These are phyloP conservation scores for Drosophila tani DNA, from an alignment of 1,140 invertebrate genomes.

Conservation along the genomic window DNA sequence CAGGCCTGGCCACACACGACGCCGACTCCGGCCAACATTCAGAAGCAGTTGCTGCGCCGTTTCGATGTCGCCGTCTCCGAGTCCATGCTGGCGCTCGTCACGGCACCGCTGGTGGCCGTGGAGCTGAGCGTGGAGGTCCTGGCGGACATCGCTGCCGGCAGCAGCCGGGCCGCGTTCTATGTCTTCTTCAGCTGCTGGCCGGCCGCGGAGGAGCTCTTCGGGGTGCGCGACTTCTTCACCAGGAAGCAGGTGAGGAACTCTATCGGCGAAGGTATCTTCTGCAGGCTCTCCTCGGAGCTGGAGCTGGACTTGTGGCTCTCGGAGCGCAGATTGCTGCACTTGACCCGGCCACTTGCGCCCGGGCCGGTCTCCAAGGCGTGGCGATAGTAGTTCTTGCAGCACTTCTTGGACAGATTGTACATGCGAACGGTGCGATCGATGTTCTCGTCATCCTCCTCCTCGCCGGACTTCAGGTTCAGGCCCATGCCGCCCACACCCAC, in stretches of 20 bases:
- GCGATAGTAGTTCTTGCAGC: slow-evolving; percentile 81
- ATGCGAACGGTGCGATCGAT: slow-evolving; percentile 80
- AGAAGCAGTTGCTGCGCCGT: slow-evolving; percentile 77
- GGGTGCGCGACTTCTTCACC: slow-evolving; percentile 73
- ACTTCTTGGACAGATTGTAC: slow-evolving; percentile 83
- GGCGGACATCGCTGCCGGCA: slow-evolving; percentile 42
- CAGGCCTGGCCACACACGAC: slow-evolving; percentile 69
- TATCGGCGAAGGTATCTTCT: slow-evolving; percentile 79
- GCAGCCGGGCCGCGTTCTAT: slow-evolving; percentile 75
- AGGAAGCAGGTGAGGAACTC: slow-evolving; percentile 82
- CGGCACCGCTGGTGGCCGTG: slow-evolving; percentile 18
- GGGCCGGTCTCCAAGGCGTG: slow-evolving; percentile 68
- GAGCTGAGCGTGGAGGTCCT: slow-evolving; percentile 39
- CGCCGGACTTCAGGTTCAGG: slow-evolving; percentile 59
- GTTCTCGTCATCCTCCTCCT: slow-evolving; percentile 75
- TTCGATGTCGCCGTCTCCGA: slow-evolving; percentile 50
- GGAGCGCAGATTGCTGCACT: slow-evolving; percentile 63
- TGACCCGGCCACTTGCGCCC: slow-evolving; percentile 53
- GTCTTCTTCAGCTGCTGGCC: slow-evolving; percentile 58
- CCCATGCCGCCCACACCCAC: slow-evolving; percentile 68
- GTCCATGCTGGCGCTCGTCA: slow-evolving; percentile 11
- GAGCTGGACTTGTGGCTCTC: slow-evolving; percentile 68
- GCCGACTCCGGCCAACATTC: slow-evolving; percentile 79
- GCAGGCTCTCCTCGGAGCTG: slow-evolving; percentile 79
- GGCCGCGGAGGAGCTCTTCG: slow-evolving; percentile 44